These are phyloP conservation scores for Mythimna albipuncta DNA, from an alignment of 2,888 invertebrate species.

Conservation along the genomic window DNA sequence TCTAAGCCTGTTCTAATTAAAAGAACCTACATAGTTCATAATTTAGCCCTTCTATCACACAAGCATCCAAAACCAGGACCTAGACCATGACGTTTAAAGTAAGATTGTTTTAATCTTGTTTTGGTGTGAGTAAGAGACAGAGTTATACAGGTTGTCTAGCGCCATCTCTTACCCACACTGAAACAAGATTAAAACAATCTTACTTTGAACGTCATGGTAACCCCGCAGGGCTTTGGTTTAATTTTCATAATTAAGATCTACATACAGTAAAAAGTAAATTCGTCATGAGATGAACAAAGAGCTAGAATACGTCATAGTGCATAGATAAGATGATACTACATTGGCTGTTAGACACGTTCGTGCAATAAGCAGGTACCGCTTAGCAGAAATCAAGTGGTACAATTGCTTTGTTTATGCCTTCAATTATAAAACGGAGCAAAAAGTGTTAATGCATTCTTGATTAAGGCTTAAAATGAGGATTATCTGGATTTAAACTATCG, in stretches of 20 bases:
- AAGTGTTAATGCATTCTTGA: not conserved
- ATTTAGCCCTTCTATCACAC: no score
- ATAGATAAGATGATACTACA: conserved; percentile 11
- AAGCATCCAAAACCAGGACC: no score
- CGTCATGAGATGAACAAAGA: not conserved
- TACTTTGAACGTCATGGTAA: no score
- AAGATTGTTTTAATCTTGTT: no score
- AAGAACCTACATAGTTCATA: not conserved
- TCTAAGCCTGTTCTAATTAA: not conserved
- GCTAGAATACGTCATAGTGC: not conserved
- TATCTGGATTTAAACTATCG: not conserved
- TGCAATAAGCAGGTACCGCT: conserved; percentile 8
- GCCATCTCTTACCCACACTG: no score
- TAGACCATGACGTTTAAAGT: no score
- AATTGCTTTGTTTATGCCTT: conserved; percentile 17
- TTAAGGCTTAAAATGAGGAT: not conserved
- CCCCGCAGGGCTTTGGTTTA: no score
- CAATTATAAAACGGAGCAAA: conserved; percentile 8
- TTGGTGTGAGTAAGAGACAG: no score
- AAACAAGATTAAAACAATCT: no score
- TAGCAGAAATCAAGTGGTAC: conserved; percentile 21
- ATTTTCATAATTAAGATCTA: no score
- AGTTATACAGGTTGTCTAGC: no score
- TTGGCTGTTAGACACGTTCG: conserved; percentile 29
- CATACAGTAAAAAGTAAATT: not conserved